phyloP scores from a whole-genome alignment of 1,140 invertebrate species.

The Leguminivora glycinivorella region DNA sequence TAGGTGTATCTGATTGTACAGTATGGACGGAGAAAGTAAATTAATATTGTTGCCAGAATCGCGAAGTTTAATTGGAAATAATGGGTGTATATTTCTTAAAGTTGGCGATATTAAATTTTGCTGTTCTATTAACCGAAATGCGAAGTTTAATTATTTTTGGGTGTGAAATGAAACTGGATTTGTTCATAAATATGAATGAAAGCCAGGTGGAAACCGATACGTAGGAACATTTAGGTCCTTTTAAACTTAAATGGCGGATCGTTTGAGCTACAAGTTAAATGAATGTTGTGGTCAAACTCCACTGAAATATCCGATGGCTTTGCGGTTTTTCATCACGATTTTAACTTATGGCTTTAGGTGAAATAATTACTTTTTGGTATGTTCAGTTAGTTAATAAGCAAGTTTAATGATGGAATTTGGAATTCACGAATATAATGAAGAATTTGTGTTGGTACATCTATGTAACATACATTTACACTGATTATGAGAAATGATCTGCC shows the following conservation, averaged over 20 bases:
- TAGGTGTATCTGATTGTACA: slow-evolving; percentile 7
- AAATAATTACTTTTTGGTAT: background rate
- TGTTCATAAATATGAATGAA: background rate
- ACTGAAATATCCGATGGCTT: slow-evolving; percentile 22
- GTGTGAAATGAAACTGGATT: slow-evolving; percentile 26
- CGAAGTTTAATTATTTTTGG: slow-evolving; percentile 30
- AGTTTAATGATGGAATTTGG: background rate
- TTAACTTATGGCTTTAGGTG: slow-evolving; percentile 20
- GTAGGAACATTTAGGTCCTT: background rate
- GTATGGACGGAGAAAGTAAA: background rate
- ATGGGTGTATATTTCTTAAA: slow-evolving; percentile 14
- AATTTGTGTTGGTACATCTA: too few species aligned
- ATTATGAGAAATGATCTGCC: too few species aligned
- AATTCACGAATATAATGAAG: too few species aligned
- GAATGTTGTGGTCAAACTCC: slow-evolving; percentile 21
- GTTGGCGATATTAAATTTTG: slow-evolving; percentile 35
- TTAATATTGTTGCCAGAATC: slow-evolving; percentile 2
- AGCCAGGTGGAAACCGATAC: background rate
- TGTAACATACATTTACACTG: too few species aligned
- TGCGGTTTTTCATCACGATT: slow-evolving; percentile 22
- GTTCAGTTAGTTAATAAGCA: background rate
- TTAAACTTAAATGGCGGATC: background rate
- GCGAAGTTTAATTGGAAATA: slow-evolving; percentile 19
- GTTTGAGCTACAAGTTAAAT: slow-evolving; percentile 25
- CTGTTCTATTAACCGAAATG: slow-evolving; percentile 16